Conservation (phyloP, 2,888 invertebrate genomes). For the Drosophila planitibia region DNA sequence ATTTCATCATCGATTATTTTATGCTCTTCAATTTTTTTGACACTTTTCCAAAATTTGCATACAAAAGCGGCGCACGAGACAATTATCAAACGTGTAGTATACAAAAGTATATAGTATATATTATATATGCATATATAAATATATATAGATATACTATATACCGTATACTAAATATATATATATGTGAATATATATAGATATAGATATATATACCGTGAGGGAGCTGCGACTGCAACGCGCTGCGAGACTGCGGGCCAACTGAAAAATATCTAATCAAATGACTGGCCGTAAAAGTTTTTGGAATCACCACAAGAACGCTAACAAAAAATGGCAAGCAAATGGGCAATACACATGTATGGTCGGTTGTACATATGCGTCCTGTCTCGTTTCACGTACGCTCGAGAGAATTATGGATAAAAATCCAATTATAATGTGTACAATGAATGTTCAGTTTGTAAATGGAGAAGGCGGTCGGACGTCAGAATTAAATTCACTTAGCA, state of each 20-base stretch:
- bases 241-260: conserved; percentile 52
- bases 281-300: conserved; percentile 43
- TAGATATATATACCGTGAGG: conserved; percentile 4
- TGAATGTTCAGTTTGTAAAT: conserved; percentile 2
- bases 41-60: conserved; percentile 52
- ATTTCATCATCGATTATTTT: conserved; percentile 19
- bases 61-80: conserved; percentile 42
- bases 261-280: conserved; percentile 52
- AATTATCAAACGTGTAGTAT: conserved; percentile 43
- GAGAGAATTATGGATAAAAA: conserved; percentile 23
- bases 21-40: conserved; percentile 22
- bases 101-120: not conserved
- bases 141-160: not conserved
- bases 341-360: not conserved
- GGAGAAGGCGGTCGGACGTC: not conserved
- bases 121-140: not conserved
- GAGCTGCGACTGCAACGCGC: conserved; percentile 50
- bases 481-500: conserved; percentile 42
- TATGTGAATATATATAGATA: not conserved
- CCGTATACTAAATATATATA: not conserved
- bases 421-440: conserved; percentile 5
- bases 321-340: conserved; percentile 44
- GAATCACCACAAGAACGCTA: conserved; percentile 31
- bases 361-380: not conserved
- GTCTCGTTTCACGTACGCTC: conserved; percentile 1